Evolutionary conservation across 2,797 vertebrate genomes (phyloP).

Genomic region (Gambelia wislizenii): DNA sequence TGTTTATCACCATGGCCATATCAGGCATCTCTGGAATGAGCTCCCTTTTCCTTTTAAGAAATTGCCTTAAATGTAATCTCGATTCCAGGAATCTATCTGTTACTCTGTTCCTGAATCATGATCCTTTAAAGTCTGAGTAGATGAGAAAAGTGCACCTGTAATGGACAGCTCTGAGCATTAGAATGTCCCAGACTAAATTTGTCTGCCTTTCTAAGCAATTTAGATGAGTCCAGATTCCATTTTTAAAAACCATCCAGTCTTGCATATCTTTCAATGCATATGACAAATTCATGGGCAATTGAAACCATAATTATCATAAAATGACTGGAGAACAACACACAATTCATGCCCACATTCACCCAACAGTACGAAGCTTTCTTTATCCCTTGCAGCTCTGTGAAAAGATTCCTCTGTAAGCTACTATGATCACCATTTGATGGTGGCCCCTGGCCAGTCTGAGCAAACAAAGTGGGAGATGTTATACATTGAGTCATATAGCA

Average conservation of each 20-base stretch:
- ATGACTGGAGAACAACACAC: conserved; percentile 35
- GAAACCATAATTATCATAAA: conserved; percentile 35
- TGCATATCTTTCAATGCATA: conserved; percentile 1
- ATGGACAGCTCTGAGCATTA: too few species aligned
- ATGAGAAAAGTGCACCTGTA: too few species aligned
- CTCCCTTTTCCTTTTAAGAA: too few species aligned
- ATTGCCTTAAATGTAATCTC: too few species aligned
- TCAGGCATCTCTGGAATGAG: too few species aligned
- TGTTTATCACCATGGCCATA: too few species aligned
- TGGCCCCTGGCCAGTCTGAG: conserved; percentile 25
- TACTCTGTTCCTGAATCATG: too few species aligned
- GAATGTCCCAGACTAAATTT: conserved; percentile 11
- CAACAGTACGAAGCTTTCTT: conserved; percentile 44
- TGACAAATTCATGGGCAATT: conserved; percentile 9
- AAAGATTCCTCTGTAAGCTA: conserved; percentile 32
- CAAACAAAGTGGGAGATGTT: conserved; percentile 22
- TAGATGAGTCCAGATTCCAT: neutral
- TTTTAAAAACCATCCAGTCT: too few species aligned
- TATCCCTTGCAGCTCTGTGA: conserved; percentile 24
- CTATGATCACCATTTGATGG: conserved; percentile 37
- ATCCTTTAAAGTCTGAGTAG: too few species aligned
- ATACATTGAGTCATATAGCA: conserved; percentile 19
- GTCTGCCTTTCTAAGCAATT: neutral
- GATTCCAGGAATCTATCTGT: too few species aligned
- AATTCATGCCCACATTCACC: conserved; percentile 48